Percentiles rank a stretch among this genome's conserved stretches.
Evolutionary conservation across 2,888 invertebrate species (phyloP).

Genomic region (Plebejus argus): DNA sequence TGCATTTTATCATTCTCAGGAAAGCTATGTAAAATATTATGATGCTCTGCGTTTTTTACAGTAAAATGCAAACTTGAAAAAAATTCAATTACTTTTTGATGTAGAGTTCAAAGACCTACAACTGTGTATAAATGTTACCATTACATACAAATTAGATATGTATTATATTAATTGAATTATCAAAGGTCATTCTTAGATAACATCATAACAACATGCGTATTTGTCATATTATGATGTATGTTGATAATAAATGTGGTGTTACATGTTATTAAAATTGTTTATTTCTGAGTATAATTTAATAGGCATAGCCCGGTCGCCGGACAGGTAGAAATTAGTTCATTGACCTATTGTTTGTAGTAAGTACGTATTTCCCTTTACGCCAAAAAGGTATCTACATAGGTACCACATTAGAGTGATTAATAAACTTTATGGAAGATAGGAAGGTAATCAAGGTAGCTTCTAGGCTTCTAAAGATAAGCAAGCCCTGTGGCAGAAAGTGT

Average conservation of each 20-base stretch:
- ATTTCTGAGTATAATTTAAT: background rate
- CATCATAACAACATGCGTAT: slow-evolving; percentile 7
- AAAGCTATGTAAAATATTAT: background rate
- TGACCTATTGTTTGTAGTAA: background rate
- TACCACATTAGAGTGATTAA: no score
- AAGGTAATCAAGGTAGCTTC: no score
- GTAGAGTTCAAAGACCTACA: slow-evolving; percentile 25
- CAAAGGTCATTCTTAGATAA: slow-evolving; percentile 25
- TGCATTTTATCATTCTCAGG: background rate
- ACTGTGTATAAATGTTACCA: slow-evolving; percentile 1
- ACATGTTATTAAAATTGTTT: background rate
- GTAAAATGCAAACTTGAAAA: background rate
- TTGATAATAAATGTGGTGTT: background rate
- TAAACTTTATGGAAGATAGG: no score
- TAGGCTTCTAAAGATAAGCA: background rate
- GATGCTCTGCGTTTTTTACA: background rate
- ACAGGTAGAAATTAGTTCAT: background rate
- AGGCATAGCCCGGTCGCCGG: background rate
- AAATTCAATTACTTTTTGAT: background rate
- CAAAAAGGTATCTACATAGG: no score
- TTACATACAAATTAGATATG: slow-evolving; percentile 25
- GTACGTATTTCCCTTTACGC: no score
- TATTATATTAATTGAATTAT: slow-evolving; percentile 24
- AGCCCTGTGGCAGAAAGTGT: background rate
- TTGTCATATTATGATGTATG: slow-evolving; percentile 11